Conservation (phyloP, 35 echinoderm and acorn worm genomes). For the Apostichopus parvimensis region DNA sequence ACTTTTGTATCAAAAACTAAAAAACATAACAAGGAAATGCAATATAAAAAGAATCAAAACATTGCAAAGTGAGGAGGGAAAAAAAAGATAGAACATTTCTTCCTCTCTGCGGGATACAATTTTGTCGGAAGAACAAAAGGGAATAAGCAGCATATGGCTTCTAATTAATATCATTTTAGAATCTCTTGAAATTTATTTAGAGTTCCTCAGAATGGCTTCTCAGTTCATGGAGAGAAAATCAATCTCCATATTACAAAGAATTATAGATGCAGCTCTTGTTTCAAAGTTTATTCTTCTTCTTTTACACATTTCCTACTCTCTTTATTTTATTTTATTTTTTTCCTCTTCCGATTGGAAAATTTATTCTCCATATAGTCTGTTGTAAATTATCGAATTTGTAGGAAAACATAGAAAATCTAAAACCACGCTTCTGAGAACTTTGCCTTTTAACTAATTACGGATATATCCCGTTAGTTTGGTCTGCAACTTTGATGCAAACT, state of each 20-base stretch:
- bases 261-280: not conserved
- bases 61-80: not conserved
- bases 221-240: slow-evolving; percentile 28
- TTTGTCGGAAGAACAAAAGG: not conserved
- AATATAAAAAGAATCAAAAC: not conserved
- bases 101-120: not conserved
- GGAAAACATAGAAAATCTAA: not conserved
- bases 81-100: not conserved
- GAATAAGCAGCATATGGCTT: not conserved
- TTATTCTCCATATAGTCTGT: not conserved
- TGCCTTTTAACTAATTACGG: slow-evolving; percentile 45
- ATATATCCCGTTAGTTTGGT: not conserved
- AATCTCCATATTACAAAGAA: not conserved
- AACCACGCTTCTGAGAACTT: slow-evolving; percentile 22
- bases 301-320: not conserved
- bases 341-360: not conserved
- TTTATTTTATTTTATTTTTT: not conserved
- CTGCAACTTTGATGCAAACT: not conserved
- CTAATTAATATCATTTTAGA: not conserved
- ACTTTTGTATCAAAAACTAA: not conserved
- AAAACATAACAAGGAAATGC: not conserved
- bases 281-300: not conserved
- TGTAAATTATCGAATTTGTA: slow-evolving; percentile 14
- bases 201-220: slow-evolving; percentile 13
- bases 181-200: slow-evolving; percentile 25